Conservation (phyloP, 2,797 vertebrate species). For the Astyanax mexicanus region DNA sequence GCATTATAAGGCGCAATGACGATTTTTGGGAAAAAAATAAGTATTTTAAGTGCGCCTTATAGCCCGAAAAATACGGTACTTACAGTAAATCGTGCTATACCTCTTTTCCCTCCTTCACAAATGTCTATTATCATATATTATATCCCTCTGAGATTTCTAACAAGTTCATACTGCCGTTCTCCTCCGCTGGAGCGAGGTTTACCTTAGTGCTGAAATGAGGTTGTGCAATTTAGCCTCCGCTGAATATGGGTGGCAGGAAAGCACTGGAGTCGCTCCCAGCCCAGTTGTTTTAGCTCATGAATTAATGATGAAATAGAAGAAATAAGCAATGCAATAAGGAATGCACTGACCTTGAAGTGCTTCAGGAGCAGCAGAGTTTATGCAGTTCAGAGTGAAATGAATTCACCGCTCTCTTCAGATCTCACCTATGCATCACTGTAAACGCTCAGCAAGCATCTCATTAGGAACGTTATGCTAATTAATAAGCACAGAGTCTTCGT, state of each 20-base stretch:
- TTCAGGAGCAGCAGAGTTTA: neutral
- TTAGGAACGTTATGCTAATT: no score
- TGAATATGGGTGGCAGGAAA: constrained; percentile 12
- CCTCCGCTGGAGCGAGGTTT: neutral
- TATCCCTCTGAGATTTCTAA: constrained; percentile 13
- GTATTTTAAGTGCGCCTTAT: no score
- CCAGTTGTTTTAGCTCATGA: constrained; percentile 28
- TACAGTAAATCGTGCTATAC: neutral
- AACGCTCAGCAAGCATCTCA: neutral
- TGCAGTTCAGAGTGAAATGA: neutral
- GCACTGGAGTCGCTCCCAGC: neutral
- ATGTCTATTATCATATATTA: constrained; percentile 2
- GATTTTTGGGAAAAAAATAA: no score
- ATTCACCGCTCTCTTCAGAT: neutral
- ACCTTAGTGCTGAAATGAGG: constrained; percentile 20
- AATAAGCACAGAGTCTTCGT: no score
- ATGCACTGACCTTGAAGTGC: constrained; percentile 23
- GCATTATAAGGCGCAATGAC: no score
- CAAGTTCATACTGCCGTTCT: constrained; percentile 6
- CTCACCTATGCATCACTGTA: neutral
- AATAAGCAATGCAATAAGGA: constrained; percentile 9
- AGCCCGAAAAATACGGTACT: no score
- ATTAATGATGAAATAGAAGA: constrained; percentile 38
- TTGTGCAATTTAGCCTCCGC: constrained; percentile 7
- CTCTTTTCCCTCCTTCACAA: neutral